Evolutionary conservation across 1,140 invertebrate genomes (phyloP), one percentile per base, ranked within the genome.

Genomic region (Phortica variegata): DNA sequence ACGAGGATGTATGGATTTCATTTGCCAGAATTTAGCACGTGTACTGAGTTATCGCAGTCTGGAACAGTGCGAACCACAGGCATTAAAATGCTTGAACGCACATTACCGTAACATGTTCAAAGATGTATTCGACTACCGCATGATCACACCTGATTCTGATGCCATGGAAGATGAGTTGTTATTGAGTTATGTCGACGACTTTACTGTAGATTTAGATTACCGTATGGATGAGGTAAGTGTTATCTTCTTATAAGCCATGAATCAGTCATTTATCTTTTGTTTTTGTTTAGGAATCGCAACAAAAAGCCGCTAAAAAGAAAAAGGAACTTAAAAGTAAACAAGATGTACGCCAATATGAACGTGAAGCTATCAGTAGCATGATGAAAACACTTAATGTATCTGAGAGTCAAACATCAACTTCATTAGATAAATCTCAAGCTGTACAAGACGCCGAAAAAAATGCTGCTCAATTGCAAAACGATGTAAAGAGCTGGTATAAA

Each of bases 11-110:
- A 80, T 87, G 71, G 78, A 87, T 47, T 88, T 83, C 60, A 83
- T 88, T 18, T 79, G 77, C 43, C 75, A 83, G 26, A 89, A 89
- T 73, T 63, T 88, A 20, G 58, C 82, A 0, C 73, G 83, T 2
- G 56, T 88, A 13, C 62, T 88, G 12, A 84, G 86, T 66, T 77
- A 65, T 47, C 80, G 79, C 49, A 76, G 71, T 47, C 72, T 86
- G 31, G 82, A 85, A 52, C 68, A 79, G 43, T 61, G 85, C n/a
- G 79, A 81, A 50, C 75, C 81, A 17, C 75, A 79, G 4, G 65
- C 81, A 0, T 63, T 86, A 21, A 75, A 77, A 38, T 80, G 81
- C 18, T 68, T 87, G 13, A 81, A 80, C 4, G 59, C 70, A 2
- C 83, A 81, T 59, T 85, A 85, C 60, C 76, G 77, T 23, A 57